Base-by-base conservation (phyloP, 2,797 vertebrate genomes). In the Pipistrellus pygmaeus region DNA sequence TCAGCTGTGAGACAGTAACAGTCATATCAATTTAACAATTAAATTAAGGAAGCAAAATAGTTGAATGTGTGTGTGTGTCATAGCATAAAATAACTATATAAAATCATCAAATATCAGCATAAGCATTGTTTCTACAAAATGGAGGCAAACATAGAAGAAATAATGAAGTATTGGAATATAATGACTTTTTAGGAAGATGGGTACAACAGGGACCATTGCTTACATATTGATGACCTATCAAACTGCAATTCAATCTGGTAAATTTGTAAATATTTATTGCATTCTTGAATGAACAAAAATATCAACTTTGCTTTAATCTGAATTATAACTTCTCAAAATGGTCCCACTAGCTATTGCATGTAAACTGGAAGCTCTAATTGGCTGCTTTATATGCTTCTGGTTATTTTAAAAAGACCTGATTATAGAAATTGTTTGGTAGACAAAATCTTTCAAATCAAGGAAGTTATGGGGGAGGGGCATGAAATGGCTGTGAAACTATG, bases 401-500 rank as follows among this genome's bases (percentile, higher is more conserved):
- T 82, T 69, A 69, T 18, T 76, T 81, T 71, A 1, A 35, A 62
- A 95, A 76, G 41, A 90, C 18, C 44, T 30, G 51, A 60, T 60
- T 35, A 75, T 23, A 44, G 46, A 85, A 75, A 60, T 32, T 81
- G 30, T 82, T 62, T 53, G 21, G 30, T 21, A 89, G 41, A 62
- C 51, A 94, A 75, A 72, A 81, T 60, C 10, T 90, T 92, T 78
- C 72, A 80, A 75, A 95, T 23, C 32, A 60, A 89, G 30, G 41
- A 41, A 89, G 7, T 68, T 21, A 12, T 27, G 11, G 13, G 3
- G 3, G 13, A 23, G 32, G 38, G 71, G 46, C 60, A 62, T 13
- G 60, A 83, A 80, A 60, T 57, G 68, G 10, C 72, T 88, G 11
- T 66, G 71, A 84, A 83, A 78, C 9, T 25, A 77, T 20, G 57